Base-by-base conservation (phyloP, 1,140 invertebrate genomes). In the Pseudomyrmex gracilis region DNA sequence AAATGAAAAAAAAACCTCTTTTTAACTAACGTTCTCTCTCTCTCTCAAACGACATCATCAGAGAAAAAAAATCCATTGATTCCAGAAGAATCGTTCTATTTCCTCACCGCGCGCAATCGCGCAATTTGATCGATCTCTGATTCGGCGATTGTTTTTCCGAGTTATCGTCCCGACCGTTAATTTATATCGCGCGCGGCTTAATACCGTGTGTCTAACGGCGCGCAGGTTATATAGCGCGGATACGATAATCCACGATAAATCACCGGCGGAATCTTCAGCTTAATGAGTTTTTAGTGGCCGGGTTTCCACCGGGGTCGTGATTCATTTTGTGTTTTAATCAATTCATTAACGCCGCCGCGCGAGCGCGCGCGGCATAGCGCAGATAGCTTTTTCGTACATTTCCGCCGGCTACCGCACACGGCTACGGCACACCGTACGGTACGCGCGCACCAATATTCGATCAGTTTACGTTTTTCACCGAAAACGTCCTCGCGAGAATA, bases 251-350 rank as follows among this genome's bases (percentile, higher is more conserved):
- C 89, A 93, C 92, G 92, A 94, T 94, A 94, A 93, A 94, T 94
- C 93, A 94, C 89, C 89, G 53, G 61, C 71, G 80, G 91, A 91
- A 94, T 93, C 92, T 93, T 90, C 91, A 85, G 87, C 93, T 93
- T 94, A 94, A 94, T 94, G 93, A 94, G 92, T 94, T 94, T 93
- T 93, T 93, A 93, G 92, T 92, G 91, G 90, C 34, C 86, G 90
- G 73, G 87, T 92, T 90, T 90, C 91, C 91, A 88, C 70, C 91
- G 78, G 74, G 34, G 73, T 84, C 89, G 73, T 88, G 87, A 90
- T 92, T 90, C 84, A 90, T 88, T 90, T 91, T 89, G 87, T 91
- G 90, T 93, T 92, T 92, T 91, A 94, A 93, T 94, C 92, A 94
- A 94, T 93, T 93, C 92, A 93, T 93, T 93, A 93, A 93, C 91